phyloP scores from a whole-genome alignment of 2,888 invertebrate genomes.

The Flexamia atlantica region DNA sequence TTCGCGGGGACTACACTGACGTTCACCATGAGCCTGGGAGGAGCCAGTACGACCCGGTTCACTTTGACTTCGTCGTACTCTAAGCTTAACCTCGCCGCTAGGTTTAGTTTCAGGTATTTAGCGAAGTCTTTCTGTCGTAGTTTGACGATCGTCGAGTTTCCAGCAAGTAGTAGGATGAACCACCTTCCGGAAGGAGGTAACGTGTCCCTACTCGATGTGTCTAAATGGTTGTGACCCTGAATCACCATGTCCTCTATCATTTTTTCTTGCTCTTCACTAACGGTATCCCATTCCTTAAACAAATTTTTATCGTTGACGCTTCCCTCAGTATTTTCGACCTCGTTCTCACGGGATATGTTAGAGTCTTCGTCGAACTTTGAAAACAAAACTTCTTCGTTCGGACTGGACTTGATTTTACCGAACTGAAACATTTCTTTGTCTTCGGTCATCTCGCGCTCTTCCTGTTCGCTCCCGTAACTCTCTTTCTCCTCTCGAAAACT shows the following conservation, averaged over 20 bases:
- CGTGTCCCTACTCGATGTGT: conserved; percentile 61
- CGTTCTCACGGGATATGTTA: conserved; percentile 16
- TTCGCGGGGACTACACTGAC: conserved; percentile 72
- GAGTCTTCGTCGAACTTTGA: conserved; percentile 33
- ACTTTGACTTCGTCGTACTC: conserved; percentile 72
- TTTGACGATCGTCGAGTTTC: conserved; percentile 72
- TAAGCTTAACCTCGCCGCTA: conserved; percentile 72
- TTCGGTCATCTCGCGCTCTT: conserved; percentile 48
- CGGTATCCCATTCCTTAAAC: conserved; percentile 71
- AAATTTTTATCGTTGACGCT: conserved; percentile 65
- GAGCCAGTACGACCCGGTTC: conserved; percentile 72
- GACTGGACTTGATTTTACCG: conserved; percentile 47
- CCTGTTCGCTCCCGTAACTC: conserved; percentile 65
- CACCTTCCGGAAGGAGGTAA: conserved; percentile 67
- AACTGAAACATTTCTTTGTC: conserved; percentile 38
- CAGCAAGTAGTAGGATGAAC: conserved; percentile 72
- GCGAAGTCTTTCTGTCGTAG: conserved; percentile 72
- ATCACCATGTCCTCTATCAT: conserved; percentile 69
- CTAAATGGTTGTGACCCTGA: conserved; percentile 67
- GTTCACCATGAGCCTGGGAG: conserved; percentile 71
- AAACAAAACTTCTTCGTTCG: conserved; percentile 28
- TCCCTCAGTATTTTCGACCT: background rate
- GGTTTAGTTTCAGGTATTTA: conserved; percentile 72
- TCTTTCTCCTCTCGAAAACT: conserved; percentile 70
- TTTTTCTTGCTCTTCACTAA: conserved; percentile 71